phyloP scores from a whole-genome alignment of 2,797 vertebrate species.

The Periophthalmus magnuspinnatus region DNA sequence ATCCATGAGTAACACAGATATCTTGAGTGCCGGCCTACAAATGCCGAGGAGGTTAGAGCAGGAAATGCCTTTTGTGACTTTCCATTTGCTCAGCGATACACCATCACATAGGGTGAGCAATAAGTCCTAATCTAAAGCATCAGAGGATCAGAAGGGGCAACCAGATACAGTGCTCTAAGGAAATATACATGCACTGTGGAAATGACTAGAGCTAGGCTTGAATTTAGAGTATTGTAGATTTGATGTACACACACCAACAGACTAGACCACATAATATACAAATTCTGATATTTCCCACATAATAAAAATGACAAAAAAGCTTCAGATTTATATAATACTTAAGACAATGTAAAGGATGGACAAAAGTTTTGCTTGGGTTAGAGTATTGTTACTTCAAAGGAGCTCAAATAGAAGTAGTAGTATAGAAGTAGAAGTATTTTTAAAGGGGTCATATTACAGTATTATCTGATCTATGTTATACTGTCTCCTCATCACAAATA shows the following conservation, averaged over 20 bases:
- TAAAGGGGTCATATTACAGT: too few relatives aligned
- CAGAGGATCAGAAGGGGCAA: neutral
- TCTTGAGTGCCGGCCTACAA: slow-evolving; percentile 75
- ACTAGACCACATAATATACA: too few relatives aligned
- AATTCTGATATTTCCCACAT: neutral
- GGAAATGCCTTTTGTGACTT: slow-evolving; percentile 84
- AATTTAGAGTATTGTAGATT: neutral
- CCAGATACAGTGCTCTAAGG: neutral
- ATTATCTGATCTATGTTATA: too few relatives aligned
- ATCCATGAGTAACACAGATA: slow-evolving; percentile 80
- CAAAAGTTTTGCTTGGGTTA: neutral
- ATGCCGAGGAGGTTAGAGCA: slow-evolving; percentile 82
- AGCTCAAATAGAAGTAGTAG: neutral
- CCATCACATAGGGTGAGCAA: slow-evolving; percentile 45
- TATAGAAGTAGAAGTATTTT: neutral
- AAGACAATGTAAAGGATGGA: neutral
- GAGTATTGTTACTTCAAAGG: neutral
- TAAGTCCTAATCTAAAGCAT: slow-evolving; percentile 13
- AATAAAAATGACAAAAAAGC: neutral
- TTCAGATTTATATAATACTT: too few relatives aligned
- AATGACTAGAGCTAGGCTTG: neutral
- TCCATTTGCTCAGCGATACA: slow-evolving; percentile 83
- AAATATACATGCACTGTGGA: neutral
- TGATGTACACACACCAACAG: slow-evolving; percentile 27
- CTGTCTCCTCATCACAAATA: too few relatives aligned